Percentiles rank a stretch among this genome's conserved stretches.
Evolutionary conservation across 1,140 invertebrate species (phyloP).

Genomic region (Drosophila yakuba): DNA sequence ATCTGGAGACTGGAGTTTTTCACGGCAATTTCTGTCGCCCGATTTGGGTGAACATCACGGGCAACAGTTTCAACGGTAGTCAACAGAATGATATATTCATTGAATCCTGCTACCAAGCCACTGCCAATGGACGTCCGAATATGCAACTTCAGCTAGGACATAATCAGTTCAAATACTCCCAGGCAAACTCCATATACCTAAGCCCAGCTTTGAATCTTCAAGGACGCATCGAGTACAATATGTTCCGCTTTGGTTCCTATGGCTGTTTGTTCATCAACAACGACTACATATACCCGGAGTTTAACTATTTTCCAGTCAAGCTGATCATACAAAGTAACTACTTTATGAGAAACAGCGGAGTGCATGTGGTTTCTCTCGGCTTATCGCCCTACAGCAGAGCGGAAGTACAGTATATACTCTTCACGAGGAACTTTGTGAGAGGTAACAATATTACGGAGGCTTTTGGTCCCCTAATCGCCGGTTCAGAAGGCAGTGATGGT

Average conservation of each 20-base stretch:
- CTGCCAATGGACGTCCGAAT: constrained; percentile 85
- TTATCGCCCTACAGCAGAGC: constrained; percentile 92
- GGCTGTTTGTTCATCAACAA: constrained; percentile 96
- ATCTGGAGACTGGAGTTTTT: constrained; percentile 93
- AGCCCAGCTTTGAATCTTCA: constrained; percentile 93
- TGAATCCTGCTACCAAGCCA: constrained; percentile 90
- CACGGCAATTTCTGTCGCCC: constrained; percentile 91
- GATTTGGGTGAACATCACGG: constrained; percentile 93
- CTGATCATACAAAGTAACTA: constrained; percentile 94
- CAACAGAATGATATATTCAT: constrained; percentile 91
- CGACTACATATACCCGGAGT: constrained; percentile 88
- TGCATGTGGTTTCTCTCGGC: constrained; percentile 94
- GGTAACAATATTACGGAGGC: constrained; percentile 95
- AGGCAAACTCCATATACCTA: constrained; percentile 91
- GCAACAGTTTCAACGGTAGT: constrained; percentile 93
- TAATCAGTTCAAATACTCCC: constrained; percentile 92
- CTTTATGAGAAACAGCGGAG: constrained; percentile 94
- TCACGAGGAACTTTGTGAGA: constrained; percentile 95
- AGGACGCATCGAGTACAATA: constrained; percentile 93
- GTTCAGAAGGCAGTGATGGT: constrained; percentile 85
- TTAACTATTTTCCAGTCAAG: constrained; percentile 89
- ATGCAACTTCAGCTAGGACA: constrained; percentile 93
- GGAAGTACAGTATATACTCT: constrained; percentile 90
- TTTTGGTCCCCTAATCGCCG: constrained; percentile 89
- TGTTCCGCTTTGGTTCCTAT: constrained; percentile 92